A percentile compares a stretch with the other conserved stretches of the same genome.
phyloP scores from a whole-genome alignment of 2,797 vertebrate genomes.

The Sus cebifrons region DNA sequence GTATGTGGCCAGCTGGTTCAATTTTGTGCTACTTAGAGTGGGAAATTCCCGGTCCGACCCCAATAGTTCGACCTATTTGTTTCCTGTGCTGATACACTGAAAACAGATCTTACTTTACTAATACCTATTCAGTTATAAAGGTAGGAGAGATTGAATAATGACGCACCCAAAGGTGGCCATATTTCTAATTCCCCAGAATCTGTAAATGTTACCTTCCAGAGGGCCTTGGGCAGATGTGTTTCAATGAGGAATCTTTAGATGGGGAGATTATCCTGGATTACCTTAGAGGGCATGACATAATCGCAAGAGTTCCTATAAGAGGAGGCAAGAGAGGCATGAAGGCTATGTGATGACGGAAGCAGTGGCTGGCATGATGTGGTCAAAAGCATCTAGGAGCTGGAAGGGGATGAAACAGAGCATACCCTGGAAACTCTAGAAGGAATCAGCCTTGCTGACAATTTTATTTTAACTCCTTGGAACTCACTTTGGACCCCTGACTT shows the following conservation, averaged over 20 bases:
- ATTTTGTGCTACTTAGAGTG: not conserved
- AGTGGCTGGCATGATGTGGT: accelerated
- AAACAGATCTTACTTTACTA: not conserved
- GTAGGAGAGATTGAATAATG: not conserved
- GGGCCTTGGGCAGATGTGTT: not conserved
- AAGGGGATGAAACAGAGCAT: too few species aligned
- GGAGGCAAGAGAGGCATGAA: not conserved
- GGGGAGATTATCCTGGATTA: not conserved
- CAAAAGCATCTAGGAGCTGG: not conserved
- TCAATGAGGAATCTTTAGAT: not conserved
- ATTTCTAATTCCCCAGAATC: not conserved
- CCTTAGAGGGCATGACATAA: accelerated
- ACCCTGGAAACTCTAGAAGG: not conserved
- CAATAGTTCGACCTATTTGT: accelerated
- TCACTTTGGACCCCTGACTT: not conserved
- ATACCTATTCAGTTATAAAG: not conserved
- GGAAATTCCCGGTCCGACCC: not conserved
- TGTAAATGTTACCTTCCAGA: not conserved
- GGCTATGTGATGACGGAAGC: not conserved
- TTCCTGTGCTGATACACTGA: not conserved
- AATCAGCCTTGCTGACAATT: not conserved
- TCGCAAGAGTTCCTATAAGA: not conserved
- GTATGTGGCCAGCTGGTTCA: not conserved
- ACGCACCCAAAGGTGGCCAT: not conserved
- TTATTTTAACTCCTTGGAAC: not conserved